Base-by-base conservation (phyloP, 2,113 vertebrate genomes). In the Mionectes macconnelli region DNA sequence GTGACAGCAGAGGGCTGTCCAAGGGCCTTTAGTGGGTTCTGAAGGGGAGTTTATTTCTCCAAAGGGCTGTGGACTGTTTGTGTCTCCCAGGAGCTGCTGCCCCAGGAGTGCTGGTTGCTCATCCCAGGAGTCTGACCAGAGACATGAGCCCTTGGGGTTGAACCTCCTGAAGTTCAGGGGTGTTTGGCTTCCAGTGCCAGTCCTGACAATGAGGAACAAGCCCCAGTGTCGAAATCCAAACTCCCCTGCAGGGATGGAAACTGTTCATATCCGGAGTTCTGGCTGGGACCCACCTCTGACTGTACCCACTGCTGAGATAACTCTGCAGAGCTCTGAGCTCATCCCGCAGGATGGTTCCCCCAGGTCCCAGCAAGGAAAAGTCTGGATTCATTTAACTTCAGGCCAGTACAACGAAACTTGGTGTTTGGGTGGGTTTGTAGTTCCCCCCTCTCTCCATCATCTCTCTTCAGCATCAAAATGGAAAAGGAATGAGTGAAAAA, bases 261-360 rank as follows among this genome's bases (percentile, higher is more conserved):
- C 33, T 31, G 64, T 52, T 96, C 68, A 63, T 90, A 90, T 91
- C 95, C 42, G 39, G 79, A 86, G 87, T 12, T 42, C 92, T 96
- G 95, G 87, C 95, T 95, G 94, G 39, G 63, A 47, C 93, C 78
- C 93, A 89, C 85, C 59, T 95, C 57, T 50, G 30, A 15, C 74
- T 93, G 82, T 56, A 96, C 82, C 90, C 93, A 62, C 84, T 57
- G 23, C 60, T 90, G 73, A 91, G 82, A 23, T 96, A 73, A 94
- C 74, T 73, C 57, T 88, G 70, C 74, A 91, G 50, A 91, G 87
- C 84, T 28, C 94, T 95, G 94, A 97, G 84, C 93, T 96, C 91
- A 95, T 94, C 84, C 78, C 67, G 33, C 35, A n/a, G 44, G 64
- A 47, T 23, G 67, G 7, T 87, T 90, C 92, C 88, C 59, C 75